A percentile compares a stretch with the other conserved stretches of the same genome.
These are phyloP conservation scores for Choristoneura fumiferana DNA, from an alignment of 1,140 invertebrate species.

Conservation along the genomic window DNA sequence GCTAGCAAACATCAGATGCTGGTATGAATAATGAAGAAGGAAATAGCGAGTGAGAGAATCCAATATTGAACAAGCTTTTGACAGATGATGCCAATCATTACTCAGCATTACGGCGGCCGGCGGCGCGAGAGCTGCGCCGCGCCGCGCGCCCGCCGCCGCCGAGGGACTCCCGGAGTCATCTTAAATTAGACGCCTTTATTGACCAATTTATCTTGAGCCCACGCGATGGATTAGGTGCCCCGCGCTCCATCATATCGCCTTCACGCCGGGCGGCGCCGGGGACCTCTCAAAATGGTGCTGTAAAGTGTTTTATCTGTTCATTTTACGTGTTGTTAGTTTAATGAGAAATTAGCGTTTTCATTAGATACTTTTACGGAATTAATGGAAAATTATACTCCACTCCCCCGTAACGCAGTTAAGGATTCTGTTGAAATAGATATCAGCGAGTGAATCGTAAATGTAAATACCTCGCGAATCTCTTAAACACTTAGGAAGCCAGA, in stretches of 20 bases:
- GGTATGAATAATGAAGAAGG: constrained; percentile 16
- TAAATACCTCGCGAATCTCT: background rate
- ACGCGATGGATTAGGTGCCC: background rate
- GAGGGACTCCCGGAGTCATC: background rate
- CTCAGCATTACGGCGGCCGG: constrained; percentile 5
- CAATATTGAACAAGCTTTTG: constrained; percentile 19
- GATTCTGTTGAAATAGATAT: background rate
- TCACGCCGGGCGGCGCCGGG: too few relatives aligned
- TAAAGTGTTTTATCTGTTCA: constrained; percentile 18
- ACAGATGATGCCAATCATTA: constrained; percentile 18
- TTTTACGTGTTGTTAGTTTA: constrained; percentile 19
- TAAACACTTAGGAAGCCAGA: too few relatives aligned
- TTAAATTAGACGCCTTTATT: background rate
- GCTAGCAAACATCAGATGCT: background rate
- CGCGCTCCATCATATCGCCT: background rate
- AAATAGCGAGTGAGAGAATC: constrained; percentile 17
- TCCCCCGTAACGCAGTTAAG: background rate
- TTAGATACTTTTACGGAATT: constrained; percentile 17
- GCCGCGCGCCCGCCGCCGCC: too few relatives aligned
- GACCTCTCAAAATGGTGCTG: background rate
- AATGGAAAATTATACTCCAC: constrained; percentile 8
- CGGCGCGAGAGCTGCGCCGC: background rate
- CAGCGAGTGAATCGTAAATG: constrained; percentile 4
- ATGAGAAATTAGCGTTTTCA: constrained; percentile 19
- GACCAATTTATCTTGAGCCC: constrained; percentile 9